These are phyloP conservation scores for Crossaster papposus DNA, from an alignment of 53 echinoderm and acorn worm species.

Conservation along the genomic window DNA sequence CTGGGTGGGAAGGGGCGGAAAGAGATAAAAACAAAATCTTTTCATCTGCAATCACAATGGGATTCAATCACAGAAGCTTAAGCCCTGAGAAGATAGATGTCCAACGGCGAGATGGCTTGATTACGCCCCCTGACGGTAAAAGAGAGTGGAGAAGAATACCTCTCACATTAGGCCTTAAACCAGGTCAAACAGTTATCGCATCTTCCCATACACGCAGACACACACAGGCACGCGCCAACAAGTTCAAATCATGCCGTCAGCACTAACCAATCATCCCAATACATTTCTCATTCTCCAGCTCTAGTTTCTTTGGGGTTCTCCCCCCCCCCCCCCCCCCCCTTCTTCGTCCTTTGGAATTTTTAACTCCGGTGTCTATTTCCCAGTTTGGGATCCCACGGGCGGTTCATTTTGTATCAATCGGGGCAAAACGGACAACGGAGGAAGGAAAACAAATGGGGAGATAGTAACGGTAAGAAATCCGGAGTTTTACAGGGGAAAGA, in stretches of 20 bases:
- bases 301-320: conserved; percentile 34
- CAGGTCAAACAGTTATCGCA: conserved; percentile 36
- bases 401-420: conserved; percentile 32
- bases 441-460: background rate
- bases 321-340: background rate
- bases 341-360: background rate
- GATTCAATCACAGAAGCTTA: conserved; percentile 32
- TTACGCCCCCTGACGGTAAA: conserved; percentile 5
- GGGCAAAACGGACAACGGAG: background rate
- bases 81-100: conserved; percentile 23
- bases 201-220: background rate
- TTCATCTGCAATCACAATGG: conserved; percentile 44
- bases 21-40: background rate
- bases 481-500: conserved; percentile 3
- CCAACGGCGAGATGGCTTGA: conserved; percentile 45
- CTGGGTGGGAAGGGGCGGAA: background rate
- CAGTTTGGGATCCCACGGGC: conserved; percentile 13
- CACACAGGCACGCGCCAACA: background rate
- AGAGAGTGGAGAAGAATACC: background rate
- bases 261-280: conserved; percentile 44
- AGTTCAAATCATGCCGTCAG: conserved; percentile 19
- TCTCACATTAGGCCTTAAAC: conserved; percentile 2
- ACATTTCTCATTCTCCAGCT: background rate
- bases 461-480: background rate
- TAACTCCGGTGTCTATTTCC: conserved; percentile 45